A percentile compares a stretch with the other conserved stretches of the same genome.
Conservation (phyloP, 2,888 invertebrate genomes). For the Prosopocoilus inquinatus region DNA sequence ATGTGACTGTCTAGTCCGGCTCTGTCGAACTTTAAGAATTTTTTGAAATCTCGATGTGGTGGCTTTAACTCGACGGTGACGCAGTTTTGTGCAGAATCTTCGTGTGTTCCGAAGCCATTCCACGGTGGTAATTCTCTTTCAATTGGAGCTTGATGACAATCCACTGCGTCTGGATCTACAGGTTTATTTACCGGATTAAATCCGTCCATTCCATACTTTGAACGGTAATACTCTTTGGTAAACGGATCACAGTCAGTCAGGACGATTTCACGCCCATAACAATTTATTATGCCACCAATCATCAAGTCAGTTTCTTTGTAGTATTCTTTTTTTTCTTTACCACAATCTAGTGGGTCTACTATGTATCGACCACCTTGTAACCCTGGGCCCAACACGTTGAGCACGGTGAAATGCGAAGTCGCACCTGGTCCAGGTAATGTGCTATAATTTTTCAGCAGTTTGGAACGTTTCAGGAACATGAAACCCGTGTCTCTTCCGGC, state of each 20-base stretch:
- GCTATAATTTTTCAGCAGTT: constrained; percentile 69
- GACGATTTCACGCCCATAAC: constrained; percentile 77
- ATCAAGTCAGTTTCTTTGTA: constrained; percentile 74
- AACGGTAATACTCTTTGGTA: constrained; percentile 77
- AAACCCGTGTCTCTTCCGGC: constrained; percentile 70
- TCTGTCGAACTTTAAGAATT: constrained; percentile 77
- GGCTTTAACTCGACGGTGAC: constrained; percentile 76
- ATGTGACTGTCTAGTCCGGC: constrained; percentile 73
- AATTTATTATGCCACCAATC: constrained; percentile 78
- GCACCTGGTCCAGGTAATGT: constrained; percentile 53
- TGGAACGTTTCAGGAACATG: constrained; percentile 72
- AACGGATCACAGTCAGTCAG: constrained; percentile 82
- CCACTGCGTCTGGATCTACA: constrained; percentile 23
- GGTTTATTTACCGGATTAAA: constrained; percentile 63
- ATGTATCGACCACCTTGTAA: constrained; percentile 57
- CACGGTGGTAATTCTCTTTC: constrained; percentile 73
- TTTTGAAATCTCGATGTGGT: constrained; percentile 73
- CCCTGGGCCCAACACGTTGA: constrained; percentile 63
- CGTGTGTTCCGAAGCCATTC: constrained; percentile 87
- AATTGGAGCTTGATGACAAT: constrained; percentile 31
- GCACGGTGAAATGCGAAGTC: constrained; percentile 53
- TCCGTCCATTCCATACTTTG: constrained; percentile 55
- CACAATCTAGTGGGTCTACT: constrained; percentile 58
- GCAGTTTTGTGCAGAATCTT: constrained; percentile 88
- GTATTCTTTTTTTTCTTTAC: constrained; percentile 51